These are phyloP conservation scores for Strigamia transsilvanica DNA, from an alignment of 2,888 invertebrate species.

Conservation along the genomic window DNA sequence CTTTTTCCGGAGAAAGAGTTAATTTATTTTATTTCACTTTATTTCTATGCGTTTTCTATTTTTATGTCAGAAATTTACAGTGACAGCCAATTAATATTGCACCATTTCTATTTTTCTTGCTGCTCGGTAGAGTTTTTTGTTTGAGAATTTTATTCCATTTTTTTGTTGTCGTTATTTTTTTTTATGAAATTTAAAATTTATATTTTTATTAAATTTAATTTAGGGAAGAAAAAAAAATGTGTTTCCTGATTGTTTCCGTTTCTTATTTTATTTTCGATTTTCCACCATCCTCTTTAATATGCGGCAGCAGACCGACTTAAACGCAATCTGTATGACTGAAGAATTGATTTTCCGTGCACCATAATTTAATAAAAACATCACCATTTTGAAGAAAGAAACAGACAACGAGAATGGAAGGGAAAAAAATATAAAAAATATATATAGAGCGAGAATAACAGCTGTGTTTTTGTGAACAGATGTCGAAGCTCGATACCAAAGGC, in stretches of 20 bases:
- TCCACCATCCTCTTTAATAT: constrained; percentile 28
- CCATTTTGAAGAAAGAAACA: constrained; percentile 30
- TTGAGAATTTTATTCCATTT: not conserved
- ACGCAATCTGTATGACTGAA: constrained; percentile 39
- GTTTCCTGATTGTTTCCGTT: not conserved
- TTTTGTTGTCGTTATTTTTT: not conserved
- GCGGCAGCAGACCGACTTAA: constrained; percentile 26
- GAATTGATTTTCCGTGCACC: constrained; percentile 42
- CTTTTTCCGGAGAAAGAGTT: constrained; percentile 10
- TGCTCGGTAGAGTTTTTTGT: too few species aligned
- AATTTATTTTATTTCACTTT: not conserved
- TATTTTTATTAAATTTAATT: not conserved
- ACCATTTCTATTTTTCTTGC: not conserved
- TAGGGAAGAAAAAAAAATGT: not conserved
- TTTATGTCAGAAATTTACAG: not conserved
- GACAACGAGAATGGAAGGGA: constrained; percentile 22
- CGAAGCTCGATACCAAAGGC: constrained; percentile 20
- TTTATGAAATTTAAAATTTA: not conserved
- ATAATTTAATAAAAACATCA: constrained; percentile 44
- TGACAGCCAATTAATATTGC: not conserved
- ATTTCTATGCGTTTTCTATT: not conserved
- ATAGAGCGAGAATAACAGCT: constrained; percentile 35
- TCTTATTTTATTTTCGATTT: constrained; percentile 17
- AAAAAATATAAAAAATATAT: constrained; percentile 6
- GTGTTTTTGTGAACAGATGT: constrained; percentile 28